Conservation (phyloP, 2,113 vertebrate species). For the Holacanthus passer region DNA sequence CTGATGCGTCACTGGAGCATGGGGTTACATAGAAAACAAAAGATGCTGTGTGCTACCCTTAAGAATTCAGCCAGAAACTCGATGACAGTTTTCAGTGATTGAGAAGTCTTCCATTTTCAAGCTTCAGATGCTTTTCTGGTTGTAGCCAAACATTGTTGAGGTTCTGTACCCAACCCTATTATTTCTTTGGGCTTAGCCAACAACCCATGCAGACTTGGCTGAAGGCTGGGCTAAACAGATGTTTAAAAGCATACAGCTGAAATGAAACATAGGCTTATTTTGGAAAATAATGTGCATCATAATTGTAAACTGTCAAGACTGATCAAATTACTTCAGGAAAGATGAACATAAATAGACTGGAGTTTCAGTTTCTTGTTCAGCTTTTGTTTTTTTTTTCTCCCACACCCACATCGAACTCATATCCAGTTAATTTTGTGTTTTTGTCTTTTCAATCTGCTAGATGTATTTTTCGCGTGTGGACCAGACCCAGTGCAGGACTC, state of each 20-base stretch:
- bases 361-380: not conserved
- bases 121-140: not conserved
- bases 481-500: constrained; percentile 23
- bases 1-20: not conserved
- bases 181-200: not conserved
- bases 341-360: not conserved
- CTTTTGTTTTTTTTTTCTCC: too few relatives aligned
- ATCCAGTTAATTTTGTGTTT: not conserved
- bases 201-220: not conserved
- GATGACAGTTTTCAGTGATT: not conserved
- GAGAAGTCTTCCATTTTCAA: too few relatives aligned
- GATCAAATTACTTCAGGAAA: not conserved
- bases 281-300: not conserved
- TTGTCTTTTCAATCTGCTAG: not conserved
- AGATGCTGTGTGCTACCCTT: not conserved
- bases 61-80: not conserved
- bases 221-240: not conserved
- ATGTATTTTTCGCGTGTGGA: constrained; percentile 8
- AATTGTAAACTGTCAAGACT: not conserved
- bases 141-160: not conserved
- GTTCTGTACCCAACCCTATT: not conserved
- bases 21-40: not conserved
- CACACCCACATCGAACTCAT: not conserved
- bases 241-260: not conserved
- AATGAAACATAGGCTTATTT: not conserved